Evolutionary conservation across 2,797 vertebrate genomes (phyloP).

Genomic region (Schizopygopsis pylzovi): DNA sequence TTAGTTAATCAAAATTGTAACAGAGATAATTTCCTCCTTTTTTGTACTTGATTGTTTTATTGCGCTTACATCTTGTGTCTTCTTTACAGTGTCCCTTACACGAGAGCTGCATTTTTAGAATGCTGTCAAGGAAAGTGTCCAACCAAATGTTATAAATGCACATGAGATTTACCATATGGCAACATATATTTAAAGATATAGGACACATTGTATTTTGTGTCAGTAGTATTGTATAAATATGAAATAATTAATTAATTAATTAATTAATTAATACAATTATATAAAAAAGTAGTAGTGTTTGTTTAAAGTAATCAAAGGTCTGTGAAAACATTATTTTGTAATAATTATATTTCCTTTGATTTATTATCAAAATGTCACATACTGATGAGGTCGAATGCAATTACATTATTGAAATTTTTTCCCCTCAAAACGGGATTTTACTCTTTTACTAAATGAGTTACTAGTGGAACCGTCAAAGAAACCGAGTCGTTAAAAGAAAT

Average conservation of each 20-base stretch:
- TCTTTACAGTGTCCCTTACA: not conserved
- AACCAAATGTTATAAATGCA: not conserved
- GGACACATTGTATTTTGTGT: not conserved
- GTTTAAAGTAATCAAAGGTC: not conserved
- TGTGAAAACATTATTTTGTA: not conserved
- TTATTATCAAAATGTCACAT: not conserved
- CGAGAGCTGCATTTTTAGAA: not conserved
- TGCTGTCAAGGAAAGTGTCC: not conserved
- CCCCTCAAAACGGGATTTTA: not conserved
- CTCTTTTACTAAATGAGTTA: not conserved
- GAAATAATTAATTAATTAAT: not conserved
- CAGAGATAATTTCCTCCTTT: not conserved
- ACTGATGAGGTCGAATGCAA: not conserved
- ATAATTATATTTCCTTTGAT: not conserved
- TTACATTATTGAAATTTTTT: not conserved
- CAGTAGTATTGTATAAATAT: not conserved
- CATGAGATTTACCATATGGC: not conserved
- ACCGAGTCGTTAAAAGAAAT: conserved; percentile 6
- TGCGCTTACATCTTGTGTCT: not conserved
- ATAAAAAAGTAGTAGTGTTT: not conserved
- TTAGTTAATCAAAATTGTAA: not conserved
- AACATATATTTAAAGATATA: not conserved
- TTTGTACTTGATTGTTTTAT: not conserved
- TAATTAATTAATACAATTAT: not conserved
- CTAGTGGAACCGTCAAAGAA: not conserved